phyloP scores from a whole-genome alignment of 2,113 vertebrate species.

The Mormoops blainvillei region DNA sequence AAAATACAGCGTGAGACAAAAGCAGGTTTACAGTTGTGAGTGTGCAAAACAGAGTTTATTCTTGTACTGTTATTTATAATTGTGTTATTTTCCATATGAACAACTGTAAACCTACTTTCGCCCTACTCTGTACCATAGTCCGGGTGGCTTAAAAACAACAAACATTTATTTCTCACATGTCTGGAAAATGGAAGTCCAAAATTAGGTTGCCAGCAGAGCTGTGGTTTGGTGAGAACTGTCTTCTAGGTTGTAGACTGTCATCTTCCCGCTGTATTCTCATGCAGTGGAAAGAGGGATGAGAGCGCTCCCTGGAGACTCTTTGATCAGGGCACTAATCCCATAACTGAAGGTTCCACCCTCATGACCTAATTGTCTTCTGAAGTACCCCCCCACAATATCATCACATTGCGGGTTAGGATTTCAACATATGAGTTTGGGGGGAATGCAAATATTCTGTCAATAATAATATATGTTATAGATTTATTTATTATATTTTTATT shows the following conservation, averaged over 20 bases:
- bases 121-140: too few relatives aligned
- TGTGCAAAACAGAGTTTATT: too few relatives aligned
- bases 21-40: too few relatives aligned
- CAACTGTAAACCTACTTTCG: too few relatives aligned
- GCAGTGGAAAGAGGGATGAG: not conserved
- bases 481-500: not conserved
- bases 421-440: too few relatives aligned
- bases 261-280: not conserved
- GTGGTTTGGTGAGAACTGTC: not conserved
- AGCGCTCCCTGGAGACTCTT: not conserved
- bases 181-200: not conserved
- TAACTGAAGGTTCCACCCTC: not conserved
- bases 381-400: too few relatives aligned
- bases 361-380: not conserved
- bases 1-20: not conserved
- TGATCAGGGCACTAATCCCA: not conserved
- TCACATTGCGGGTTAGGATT: too few relatives aligned
- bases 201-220: too few relatives aligned
- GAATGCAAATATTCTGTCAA: not conserved
- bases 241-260: not conserved
- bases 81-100: too few relatives aligned
- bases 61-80: too few relatives aligned
- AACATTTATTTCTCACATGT: not conserved
- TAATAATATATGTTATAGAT: not conserved
- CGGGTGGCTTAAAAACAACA: not conserved